These are phyloP conservation scores for Scomber japonicus DNA, from an alignment of 2,113 vertebrate genomes.

Conservation along the genomic window DNA sequence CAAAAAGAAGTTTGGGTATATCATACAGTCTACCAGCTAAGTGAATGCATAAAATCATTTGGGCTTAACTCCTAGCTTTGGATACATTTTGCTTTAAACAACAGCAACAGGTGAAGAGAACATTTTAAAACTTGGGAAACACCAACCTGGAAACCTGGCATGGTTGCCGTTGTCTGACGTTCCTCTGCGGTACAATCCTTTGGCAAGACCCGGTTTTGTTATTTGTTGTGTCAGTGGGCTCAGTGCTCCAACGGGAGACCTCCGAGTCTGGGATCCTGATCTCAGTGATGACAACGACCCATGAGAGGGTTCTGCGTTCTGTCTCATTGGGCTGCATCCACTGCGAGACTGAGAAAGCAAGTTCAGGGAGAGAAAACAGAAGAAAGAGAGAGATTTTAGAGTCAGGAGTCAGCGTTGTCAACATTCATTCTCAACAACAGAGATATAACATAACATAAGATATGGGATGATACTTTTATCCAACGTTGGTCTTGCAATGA, in stretches of 20 bases:
- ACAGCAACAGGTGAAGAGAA: not conserved
- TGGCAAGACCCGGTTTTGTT: conserved; percentile 28
- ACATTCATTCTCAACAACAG: too few species aligned
- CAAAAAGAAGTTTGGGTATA: too few species aligned
- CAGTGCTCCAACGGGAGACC: conserved; percentile 9
- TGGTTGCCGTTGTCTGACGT: not conserved
- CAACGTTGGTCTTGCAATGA: not conserved
- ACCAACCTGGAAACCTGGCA: not conserved
- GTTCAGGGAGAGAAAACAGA: conserved; percentile 20
- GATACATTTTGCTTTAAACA: too few species aligned
- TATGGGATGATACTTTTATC: conserved; percentile 11
- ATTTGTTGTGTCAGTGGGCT: conserved; percentile 50
- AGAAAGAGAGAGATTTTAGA: not conserved
- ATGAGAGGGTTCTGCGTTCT: conserved; percentile 31
- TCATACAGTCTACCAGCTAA: too few species aligned
- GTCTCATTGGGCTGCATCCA: conserved; percentile 47
- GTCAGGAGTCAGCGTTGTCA: not conserved
- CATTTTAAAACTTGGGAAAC: too few species aligned
- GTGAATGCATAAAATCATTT: too few species aligned
- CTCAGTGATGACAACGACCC: conserved; percentile 13
- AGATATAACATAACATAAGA: too few species aligned
- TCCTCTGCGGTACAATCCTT: conserved; percentile 7
- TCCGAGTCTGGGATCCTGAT: conserved; percentile 29
- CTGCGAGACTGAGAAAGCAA: conserved; percentile 17
- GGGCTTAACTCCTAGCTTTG: too few species aligned